Conservation (phyloP, 2,888 invertebrate genomes). For the Plagiodera versicolora region DNA sequence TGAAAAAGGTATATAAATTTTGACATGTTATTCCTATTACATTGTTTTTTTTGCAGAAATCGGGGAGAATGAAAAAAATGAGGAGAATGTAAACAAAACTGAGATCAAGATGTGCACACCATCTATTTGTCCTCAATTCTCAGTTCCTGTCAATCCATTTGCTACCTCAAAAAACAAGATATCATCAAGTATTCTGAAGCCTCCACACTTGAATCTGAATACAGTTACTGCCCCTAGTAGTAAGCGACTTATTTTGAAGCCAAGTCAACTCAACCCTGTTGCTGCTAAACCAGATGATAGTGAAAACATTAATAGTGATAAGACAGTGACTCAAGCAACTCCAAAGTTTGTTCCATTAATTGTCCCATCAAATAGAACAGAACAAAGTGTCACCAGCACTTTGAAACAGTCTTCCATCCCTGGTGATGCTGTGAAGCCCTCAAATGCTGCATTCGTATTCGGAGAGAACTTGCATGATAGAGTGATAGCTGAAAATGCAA, state of each 20-base stretch:
- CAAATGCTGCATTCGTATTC: conserved; percentile 77
- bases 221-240: conserved; percentile 27
- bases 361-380: conserved; percentile 37
- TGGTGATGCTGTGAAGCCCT: conserved; percentile 26
- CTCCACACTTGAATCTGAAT: conserved; percentile 42
- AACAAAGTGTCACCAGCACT: conserved; percentile 10
- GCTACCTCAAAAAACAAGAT: conserved; percentile 34
- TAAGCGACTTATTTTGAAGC: conserved; percentile 46
- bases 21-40: not conserved
- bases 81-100: conserved; percentile 25
- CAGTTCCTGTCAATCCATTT: conserved; percentile 40
- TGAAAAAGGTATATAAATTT: conserved; percentile 40
- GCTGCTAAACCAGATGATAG: conserved; percentile 32
- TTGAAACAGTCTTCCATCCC: conserved; percentile 7
- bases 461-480: conserved; percentile 89
- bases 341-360: conserved; percentile 52
- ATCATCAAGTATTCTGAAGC: conserved; percentile 42
- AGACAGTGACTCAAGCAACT: conserved; percentile 35
- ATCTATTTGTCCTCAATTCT: conserved; percentile 29
- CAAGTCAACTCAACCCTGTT: conserved; percentile 51
- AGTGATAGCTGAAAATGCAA: conserved; percentile 59
- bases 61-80: conserved; percentile 40
- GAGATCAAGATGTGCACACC: conserved; percentile 44
- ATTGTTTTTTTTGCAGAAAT: conserved; percentile 31
- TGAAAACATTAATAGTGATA: conserved; percentile 37